A percentile compares a stretch with the other conserved stretches of the same genome.
Evolutionary conservation across 2,888 invertebrate species (phyloP).

Genomic region (Melieria crassipennis): DNA sequence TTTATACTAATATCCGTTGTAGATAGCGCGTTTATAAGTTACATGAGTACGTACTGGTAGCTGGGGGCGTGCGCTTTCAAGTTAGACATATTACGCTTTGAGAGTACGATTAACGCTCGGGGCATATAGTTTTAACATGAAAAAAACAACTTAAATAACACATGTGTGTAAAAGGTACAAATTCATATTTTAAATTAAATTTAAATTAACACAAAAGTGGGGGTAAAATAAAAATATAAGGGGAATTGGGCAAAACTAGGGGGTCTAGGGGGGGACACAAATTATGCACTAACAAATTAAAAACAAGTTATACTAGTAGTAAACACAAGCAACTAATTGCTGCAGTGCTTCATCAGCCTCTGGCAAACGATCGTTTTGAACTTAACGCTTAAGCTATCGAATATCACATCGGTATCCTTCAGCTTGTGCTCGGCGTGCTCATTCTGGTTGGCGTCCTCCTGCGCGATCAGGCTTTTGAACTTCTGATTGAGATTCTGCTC

Average conservation of each 20-base stretch:
- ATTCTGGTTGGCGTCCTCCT: slow-evolving; percentile 43
- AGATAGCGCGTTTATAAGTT: too few relatives aligned
- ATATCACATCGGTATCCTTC: slow-evolving; percentile 63
- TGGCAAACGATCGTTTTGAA: slow-evolving; percentile 65
- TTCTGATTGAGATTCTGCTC: slow-evolving; percentile 63
- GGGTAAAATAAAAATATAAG: slow-evolving; percentile 11
- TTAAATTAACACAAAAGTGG: slow-evolving; percentile 25
- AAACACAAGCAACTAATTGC: slow-evolving; percentile 50
- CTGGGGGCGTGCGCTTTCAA: too few relatives aligned
- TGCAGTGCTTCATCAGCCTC: slow-evolving; percentile 61
- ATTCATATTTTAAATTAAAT: slow-evolving; percentile 36
- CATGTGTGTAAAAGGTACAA: slow-evolving; percentile 21
- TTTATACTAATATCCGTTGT: too few relatives aligned
- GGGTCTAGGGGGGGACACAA: slow-evolving; percentile 12
- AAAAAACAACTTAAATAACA: neutral
- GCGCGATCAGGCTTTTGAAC: slow-evolving; percentile 57
- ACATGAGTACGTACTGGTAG: too few relatives aligned
- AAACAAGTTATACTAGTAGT: slow-evolving; percentile 31
- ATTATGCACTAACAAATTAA: slow-evolving; percentile 29
- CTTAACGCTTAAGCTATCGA: slow-evolving; percentile 63
- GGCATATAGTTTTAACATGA: too few relatives aligned
- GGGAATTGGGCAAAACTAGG: too few relatives aligned
- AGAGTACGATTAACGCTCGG: too few relatives aligned
- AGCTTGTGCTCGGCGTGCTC: slow-evolving; percentile 48
- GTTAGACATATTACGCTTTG: too few relatives aligned